Evolutionary conservation across 2,888 invertebrate genomes (phyloP), one percentile per base, ranked within the genome.

Genomic region (Hipparchia sbordonii): DNA sequence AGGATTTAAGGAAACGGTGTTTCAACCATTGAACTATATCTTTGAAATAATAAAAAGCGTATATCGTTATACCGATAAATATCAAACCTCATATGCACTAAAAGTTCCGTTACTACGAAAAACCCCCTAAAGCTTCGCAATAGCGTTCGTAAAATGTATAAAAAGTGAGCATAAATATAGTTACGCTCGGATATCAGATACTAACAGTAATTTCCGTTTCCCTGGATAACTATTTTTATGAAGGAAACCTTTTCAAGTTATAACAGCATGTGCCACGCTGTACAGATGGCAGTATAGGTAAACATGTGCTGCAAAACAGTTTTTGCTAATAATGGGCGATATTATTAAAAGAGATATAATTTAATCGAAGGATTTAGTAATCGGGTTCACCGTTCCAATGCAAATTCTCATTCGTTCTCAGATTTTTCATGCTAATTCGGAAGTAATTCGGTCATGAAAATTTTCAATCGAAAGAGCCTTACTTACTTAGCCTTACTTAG

Each of bases 61-160:
- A 59, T 33, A 59, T 39, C 65, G 65, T 52, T 33, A 68, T 8
- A 33, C 45, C 68, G 59, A 68, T 68, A 68, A 68, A 68, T 48
- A 59, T 68, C 48, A 57, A 68, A 68, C 33, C 68, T 68, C 68
- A 68, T 68, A 68, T 59, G 68, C 68, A 68, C 68, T 68, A 68
- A 68, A 68, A 68, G 59, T 48, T 51, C 23, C 57, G 51, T 52
- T 51, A 51, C 51, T 65, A 23, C 65, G 48, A 52, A 65, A 65
- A 65, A 51, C 2, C 65, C 65, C 33, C 63, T 63, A 59, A 59
- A 67, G 46, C 59, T 59, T 56, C 59, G 46, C 54, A 59, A 67
- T 59, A 59, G 23, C 59, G 67, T 59, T 23, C 67, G 59, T 48
- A 68, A 68, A 60, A 68, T 57, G 46, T 59, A 59, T 67, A 65